Base-by-base conservation (phyloP, 2,888 invertebrate genomes). In the Prosapia bicincta region DNA sequence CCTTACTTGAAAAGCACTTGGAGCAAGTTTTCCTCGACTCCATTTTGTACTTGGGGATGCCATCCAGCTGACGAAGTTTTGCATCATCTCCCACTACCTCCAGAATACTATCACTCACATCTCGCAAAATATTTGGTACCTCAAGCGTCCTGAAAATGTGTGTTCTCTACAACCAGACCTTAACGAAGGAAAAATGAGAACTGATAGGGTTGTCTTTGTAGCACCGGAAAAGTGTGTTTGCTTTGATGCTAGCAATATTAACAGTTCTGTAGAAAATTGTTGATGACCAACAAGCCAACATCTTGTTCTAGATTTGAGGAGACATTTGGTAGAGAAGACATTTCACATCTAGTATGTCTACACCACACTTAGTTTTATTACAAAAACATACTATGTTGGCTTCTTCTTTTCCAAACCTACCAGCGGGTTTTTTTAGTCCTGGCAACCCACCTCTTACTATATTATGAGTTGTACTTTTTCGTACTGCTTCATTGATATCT, bases 11-110 rank as follows among this genome's bases (percentile, higher is more conserved):
- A 13, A 66, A 71, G 23, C 70, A 75, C 25, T 75, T 70, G 15
- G 28, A 23, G 69, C 75, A 75, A 13, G 75, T 75, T 65, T 75
- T 75, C 24, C 75, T 69, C 24, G 24, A 66, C 6, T 25, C 65
- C 66, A 75, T 65, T 24, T 65, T 75, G 65, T 75, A 70, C 23
- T n/a, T 28, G 20, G 70, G 75, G 26, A 70, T 43, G 32, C 26
- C 32, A 15, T 13, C 68, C 26, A 65, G 69, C 26, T 20, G 9
- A 15, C 10, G 15, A 69, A 15, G 9, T 26, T 71, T 3, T 32
- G 13, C 2, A 13, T 25, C 28, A 3, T 0, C 20, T 28, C 26
- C 15, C n/a, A n/a, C n/a, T n/a, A n/a, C n/a, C n/a, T n/a, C n/a
- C n/a, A n/a, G 5, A 32, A 74, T 69, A 9, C 15, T n/a, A 15